A percentile compares a stretch with the other conserved stretches of the same genome.
Conservation (phyloP, 2,888 invertebrate genomes). For the Antheraea yamamai region DNA sequence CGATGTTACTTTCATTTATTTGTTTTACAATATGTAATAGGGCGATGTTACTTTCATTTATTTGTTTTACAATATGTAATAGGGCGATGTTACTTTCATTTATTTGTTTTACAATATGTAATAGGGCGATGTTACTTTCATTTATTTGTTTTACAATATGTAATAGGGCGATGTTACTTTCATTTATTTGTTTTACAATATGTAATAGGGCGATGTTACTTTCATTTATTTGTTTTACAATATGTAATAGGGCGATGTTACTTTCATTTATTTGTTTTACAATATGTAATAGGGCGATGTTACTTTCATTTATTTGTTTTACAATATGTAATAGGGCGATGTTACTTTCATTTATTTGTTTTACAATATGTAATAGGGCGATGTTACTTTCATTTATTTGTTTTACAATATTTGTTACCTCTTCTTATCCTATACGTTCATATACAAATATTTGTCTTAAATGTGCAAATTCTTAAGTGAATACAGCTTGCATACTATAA, state of each 20-base stretch:
- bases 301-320: too few relatives aligned
- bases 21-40: constrained; percentile 27
- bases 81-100: too few relatives aligned
- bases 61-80: constrained; percentile 28
- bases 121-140: not conserved
- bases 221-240: too few relatives aligned
- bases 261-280: too few relatives aligned
- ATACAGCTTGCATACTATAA: too few relatives aligned
- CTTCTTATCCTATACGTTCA: not conserved
- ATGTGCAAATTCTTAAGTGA: too few relatives aligned
- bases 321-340: constrained; percentile 22
- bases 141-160: too few relatives aligned
- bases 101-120: too few relatives aligned
- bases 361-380: constrained; percentile 23
- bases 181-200: too few relatives aligned
- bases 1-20: too few relatives aligned
- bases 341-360: too few relatives aligned
- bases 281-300: constrained; percentile 22
- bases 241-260: not conserved
- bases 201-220: not conserved
- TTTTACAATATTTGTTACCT: not conserved
- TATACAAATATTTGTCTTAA: not conserved
- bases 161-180: not conserved
- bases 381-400: not conserved
- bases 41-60: too few relatives aligned